A percentile compares a stretch with the other conserved stretches of the same genome.
phyloP scores from a whole-genome alignment of 1,140 invertebrate species.

The Drosophila ambigua region DNA sequence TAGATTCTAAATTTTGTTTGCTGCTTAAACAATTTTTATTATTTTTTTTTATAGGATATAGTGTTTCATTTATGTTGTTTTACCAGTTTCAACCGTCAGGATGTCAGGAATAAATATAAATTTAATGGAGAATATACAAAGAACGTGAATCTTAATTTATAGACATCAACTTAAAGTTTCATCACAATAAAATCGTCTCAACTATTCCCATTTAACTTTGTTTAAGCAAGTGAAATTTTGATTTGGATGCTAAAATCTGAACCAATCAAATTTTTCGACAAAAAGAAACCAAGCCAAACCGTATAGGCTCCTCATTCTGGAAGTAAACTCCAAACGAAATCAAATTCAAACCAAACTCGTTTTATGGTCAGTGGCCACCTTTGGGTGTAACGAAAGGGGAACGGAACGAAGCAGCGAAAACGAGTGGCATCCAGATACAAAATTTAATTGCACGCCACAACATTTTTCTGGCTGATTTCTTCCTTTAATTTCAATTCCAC shows the following conservation, averaged over 20 bases:
- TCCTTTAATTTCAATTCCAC: constrained; percentile 72
- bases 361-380: constrained; percentile 26
- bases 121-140: too few species aligned
- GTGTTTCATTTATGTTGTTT: too few species aligned
- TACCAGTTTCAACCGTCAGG: too few species aligned
- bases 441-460: constrained; percentile 70
- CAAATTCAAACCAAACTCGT: constrained; percentile 42
- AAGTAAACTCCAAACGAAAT: constrained; percentile 21
- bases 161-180: too few species aligned
- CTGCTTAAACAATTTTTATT: too few species aligned
- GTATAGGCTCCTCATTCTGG: constrained; percentile 27
- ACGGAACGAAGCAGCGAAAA: constrained; percentile 9
- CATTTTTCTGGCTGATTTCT: constrained; percentile 65
- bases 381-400: background rate
- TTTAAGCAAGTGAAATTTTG: background rate
- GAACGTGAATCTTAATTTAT: too few species aligned
- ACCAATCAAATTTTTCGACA: background rate
- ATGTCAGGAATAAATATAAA: too few species aligned
- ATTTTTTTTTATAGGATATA: too few species aligned
- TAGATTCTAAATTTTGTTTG: too few species aligned
- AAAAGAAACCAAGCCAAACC: constrained; percentile 14
- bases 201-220: too few species aligned
- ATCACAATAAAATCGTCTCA: too few species aligned
- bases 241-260: constrained; percentile 18
- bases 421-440: constrained; percentile 24